Base-by-base conservation (phyloP, 2,888 invertebrate genomes). In the Isotomurus palustris region DNA sequence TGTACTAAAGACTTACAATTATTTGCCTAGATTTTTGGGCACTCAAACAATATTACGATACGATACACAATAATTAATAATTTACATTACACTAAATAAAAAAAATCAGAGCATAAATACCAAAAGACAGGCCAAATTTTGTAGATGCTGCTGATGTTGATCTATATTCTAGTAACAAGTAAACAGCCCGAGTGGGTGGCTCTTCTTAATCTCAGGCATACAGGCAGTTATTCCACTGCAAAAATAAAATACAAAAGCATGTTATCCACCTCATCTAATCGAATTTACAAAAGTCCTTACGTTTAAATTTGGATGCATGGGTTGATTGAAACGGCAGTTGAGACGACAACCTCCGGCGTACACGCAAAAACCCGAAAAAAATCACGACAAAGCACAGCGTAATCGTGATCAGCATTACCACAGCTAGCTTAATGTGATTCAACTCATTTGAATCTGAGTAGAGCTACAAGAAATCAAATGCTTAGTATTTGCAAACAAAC, bases 311-410 rank as follows among this genome's bases (percentile, higher is more conserved):
- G 8, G 40, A 17, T n/a, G n/a, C 19, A 5, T 5, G 17, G 17
- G 17, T 47, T 3, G 27, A 27, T n/a, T 53, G 48, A 22, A 57
- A 57, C 1, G 60, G 60, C 5, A 61, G 56, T 14, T 58, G 56
- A 19, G 57, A 51, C 14, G 50, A 35, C 5, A 68, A 56, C 12
- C 60, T 47, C 6, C 44, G 51, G 3, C 64, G 40, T 1, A 63
- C 60, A 2, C 60, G 32, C 2, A 68, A 21, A 49, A 68, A 68
- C 19, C 66, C 63, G 32, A 29, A 60, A 48, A 68, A 66, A 2
- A 68, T 50, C 19, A 66, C 47, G 6, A 53, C 40, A 55, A 66
- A 61, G 54, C 68, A 68, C 29, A 60, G 4, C 0, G 60, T 65
- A 21, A 68, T 58, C 1, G 63, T 61, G 0, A 58, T 12, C 22